Evolutionary conservation across 2,797 vertebrate genomes (phyloP).

Genomic region (Cyprinodon diabolis): DNA sequence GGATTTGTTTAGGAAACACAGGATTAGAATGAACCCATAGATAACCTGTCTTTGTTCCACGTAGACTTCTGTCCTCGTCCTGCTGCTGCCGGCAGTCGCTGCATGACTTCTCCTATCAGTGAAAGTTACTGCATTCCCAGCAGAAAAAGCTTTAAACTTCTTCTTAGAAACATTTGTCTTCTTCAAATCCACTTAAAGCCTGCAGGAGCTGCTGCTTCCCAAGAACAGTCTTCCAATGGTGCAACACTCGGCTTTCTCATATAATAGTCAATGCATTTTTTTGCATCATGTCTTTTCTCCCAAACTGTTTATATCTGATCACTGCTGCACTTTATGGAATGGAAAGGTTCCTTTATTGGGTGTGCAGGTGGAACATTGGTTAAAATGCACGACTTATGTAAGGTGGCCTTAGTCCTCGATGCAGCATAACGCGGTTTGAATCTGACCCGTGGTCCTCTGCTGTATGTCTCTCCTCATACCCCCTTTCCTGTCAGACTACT

Average conservation of each 20-base stretch:
- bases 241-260: neutral
- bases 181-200: neutral
- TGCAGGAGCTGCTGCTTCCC: neutral
- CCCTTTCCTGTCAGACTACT: too few relatives aligned
- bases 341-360: too few relatives aligned
- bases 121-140: conserved; percentile 1
- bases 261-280: neutral
- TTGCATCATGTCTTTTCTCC: too few relatives aligned
- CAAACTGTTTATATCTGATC: too few relatives aligned
- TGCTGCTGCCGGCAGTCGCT: neutral
- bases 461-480: too few relatives aligned
- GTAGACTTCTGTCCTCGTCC: conserved; percentile 13
- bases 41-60: conserved; percentile 24
- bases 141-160: conserved; percentile 9
- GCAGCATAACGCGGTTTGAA: too few relatives aligned
- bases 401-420: too few relatives aligned
- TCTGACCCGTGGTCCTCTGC: too few relatives aligned
- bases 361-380: too few relatives aligned
- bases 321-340: too few relatives aligned
- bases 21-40: neutral
- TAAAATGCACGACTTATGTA: too few relatives aligned
- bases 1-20: neutral
- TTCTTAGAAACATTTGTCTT: neutral
- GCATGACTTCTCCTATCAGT: conserved; percentile 4
- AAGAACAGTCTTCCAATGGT: too few relatives aligned